Evolutionary conservation across 2,797 vertebrate genomes (phyloP), one percentile per base, ranked within the genome.

Genomic region (Botia almorhae): DNA sequence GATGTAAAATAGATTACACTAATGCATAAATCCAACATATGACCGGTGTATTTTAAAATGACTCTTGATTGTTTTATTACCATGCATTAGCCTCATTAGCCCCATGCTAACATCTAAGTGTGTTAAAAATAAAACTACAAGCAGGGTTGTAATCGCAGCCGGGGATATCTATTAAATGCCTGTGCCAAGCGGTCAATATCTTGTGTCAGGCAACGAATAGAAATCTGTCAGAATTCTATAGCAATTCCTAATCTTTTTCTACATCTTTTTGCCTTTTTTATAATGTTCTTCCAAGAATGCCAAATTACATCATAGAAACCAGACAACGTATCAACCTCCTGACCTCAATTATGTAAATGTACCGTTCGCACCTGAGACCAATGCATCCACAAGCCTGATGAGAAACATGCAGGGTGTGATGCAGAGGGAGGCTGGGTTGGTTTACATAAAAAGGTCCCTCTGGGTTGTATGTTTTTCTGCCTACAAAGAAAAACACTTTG

Each of bases 271-370:
- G 3, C 7, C n/a, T 68, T 65, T 23, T 83, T 73, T 69, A 51
- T 74, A 4, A 43, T 69, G 26, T 81, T 79, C 55, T 76, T 84
- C 67, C 48, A 81, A 78, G 60, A 81, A 73, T 78, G 63, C 36
- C 61, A 83, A 68, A 85, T 72, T 76, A 81, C 81, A 75, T 83
- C 48, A 83, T 76, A 78, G 46, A 78, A 85, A 78, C 73, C 82
- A 69, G 76, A 60, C 78, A 74, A 78, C 69, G 56, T 80, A 74
- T 81, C 80, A 76, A 72, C 81, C 76, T 75, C 33, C 29, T 69
- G 70, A 74, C 79, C 78, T 80, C 69, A 83, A 86, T 85, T 82
- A 83, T 83, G 74, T 82, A 85, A 82, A 86, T 84, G 77, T 26
- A 51, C 39, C 17, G 23, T 74, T 83, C 70, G 39, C 78, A 84